Base-by-base conservation (phyloP, 1,140 invertebrate species). In the Macrobrachium nipponense region DNA sequence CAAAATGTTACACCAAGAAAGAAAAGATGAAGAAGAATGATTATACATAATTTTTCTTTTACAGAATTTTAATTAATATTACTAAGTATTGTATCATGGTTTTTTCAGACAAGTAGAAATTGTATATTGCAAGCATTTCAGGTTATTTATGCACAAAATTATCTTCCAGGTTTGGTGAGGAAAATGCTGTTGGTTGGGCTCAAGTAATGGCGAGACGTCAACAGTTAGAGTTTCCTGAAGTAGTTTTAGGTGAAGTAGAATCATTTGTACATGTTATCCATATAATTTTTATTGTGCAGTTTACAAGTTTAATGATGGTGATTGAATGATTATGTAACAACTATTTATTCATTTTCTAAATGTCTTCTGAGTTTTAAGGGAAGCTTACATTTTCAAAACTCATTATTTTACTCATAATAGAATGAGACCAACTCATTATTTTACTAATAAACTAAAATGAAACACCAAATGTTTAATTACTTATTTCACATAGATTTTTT, bases 161-260 rank as follows among this genome's bases (percentile, higher is more conserved):
- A 17, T 78, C 60, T 59, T 10, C 51, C 78, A 87, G 85, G 82
- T 90, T 93, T 90, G 92, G 92, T 23, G 92, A 92, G 88, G 86
- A 88, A 20, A 89, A 88, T n/a, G 90, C 92, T 11, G 86, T 87
- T 72, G 92, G 92, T 0, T 93, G 92, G 92, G 88, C 84, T 15
- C 84, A 89, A 17, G 91, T 91, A 87, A 87, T 90, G 84, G 72
- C 86, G 27, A 78, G 89, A 12, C 89, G 89, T 79, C 81, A 86
- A 14, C 44, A 86, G 10, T 81, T 87, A 51, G 66, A 82, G n/a
- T 80, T 80, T 59, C 64, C 81, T 15, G 84, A 89, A 76, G 83
- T 86, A 68, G 84, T 87, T 82, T 87, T 89, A 86, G 77, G 82
- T 82, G 44, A 80, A 61, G 75, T 86, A 18, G 5, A 58, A 23